A percentile compares a stretch with the other conserved stretches of the same genome.
These are phyloP conservation scores for Homalodisca vitripennis DNA, from an alignment of 1,140 invertebrate genomes.

Conservation along the genomic window DNA sequence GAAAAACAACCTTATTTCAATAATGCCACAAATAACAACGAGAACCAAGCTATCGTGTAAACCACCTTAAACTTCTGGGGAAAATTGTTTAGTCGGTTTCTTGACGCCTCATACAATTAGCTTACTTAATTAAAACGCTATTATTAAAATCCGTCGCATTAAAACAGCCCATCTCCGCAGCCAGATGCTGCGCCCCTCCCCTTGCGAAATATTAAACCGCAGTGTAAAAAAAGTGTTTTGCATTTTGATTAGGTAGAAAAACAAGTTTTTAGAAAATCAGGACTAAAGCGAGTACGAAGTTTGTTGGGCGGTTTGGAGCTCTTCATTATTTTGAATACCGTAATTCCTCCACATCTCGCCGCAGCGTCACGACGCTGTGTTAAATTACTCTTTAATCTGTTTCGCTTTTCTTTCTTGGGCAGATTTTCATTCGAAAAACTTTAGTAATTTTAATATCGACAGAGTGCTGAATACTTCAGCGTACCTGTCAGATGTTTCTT, in stretches of 20 bases:
- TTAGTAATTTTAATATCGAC: slow-evolving; percentile 14
- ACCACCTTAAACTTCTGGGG: too few species aligned
- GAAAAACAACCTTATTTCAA: too few species aligned
- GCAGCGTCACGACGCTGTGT: too few species aligned
- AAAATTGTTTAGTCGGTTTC: too few species aligned
- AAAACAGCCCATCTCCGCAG: slow-evolving; percentile 18
- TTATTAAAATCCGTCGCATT: slow-evolving; percentile 29
- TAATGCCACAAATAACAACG: too few species aligned
- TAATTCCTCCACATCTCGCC: slow-evolving; percentile 18
- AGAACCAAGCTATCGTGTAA: too few species aligned
- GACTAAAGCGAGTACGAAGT: slow-evolving; percentile 15
- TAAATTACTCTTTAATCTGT: slow-evolving; percentile 27
- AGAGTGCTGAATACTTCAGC: slow-evolving; percentile 13
- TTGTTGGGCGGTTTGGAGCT: background rate
- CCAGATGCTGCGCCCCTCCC: background rate
- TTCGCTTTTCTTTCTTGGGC: slow-evolving; percentile 8
- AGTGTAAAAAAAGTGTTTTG: slow-evolving; percentile 28
- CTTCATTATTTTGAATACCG: slow-evolving; percentile 24
- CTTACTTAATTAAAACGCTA: slow-evolving; percentile 32
- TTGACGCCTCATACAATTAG: slow-evolving; percentile 24
- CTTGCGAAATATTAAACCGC: slow-evolving; percentile 27
- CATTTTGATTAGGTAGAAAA: slow-evolving; percentile 32
- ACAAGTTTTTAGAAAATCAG: slow-evolving; percentile 25
- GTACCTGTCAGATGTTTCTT: too few species aligned
- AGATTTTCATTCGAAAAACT: background rate